A percentile compares a stretch with the other conserved stretches of the same genome.
Conservation (phyloP, 1,140 invertebrate species). For the Nephila pilipes region DNA sequence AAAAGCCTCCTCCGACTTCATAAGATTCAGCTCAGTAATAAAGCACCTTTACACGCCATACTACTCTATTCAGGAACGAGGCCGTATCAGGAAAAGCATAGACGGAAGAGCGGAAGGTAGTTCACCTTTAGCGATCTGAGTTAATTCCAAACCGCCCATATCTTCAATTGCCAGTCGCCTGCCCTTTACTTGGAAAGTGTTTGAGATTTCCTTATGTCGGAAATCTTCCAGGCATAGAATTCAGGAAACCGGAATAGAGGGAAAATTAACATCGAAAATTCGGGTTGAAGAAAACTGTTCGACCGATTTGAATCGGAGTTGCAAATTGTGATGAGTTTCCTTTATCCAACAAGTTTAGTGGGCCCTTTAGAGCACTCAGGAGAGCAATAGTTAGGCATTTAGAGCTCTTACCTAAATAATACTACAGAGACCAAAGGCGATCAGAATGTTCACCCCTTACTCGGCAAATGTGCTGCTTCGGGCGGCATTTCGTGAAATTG, state of each 20-base stretch:
- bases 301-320: background rate
- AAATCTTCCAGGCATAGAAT: constrained; percentile 25
- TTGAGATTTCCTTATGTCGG: constrained; percentile 25
- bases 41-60: background rate
- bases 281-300: background rate
- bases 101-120: background rate
- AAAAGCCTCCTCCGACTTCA: background rate
- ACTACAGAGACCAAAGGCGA: constrained; percentile 49
- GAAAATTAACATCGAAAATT: constrained; percentile 43
- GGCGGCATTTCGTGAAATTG: constrained; percentile 38
- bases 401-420: constrained; percentile 12
- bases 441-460: background rate
- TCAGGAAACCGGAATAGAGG: constrained; percentile 3
- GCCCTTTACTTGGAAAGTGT: background rate
- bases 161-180: constrained; percentile 29
- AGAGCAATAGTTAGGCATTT: constrained; percentile 10
- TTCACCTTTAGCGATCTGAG: background rate
- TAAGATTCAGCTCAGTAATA: constrained; percentile 2
- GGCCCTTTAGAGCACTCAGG: background rate
- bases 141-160: constrained; percentile 38
- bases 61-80: background rate
- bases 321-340: constrained; percentile 22
- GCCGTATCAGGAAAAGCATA: background rate
- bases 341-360: background rate
- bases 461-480: constrained; percentile 13